A percentile compares a stretch with the other conserved stretches of the same genome.
Evolutionary conservation across 2,797 vertebrate species (phyloP).

Genomic region (Vultur gryphus): DNA sequence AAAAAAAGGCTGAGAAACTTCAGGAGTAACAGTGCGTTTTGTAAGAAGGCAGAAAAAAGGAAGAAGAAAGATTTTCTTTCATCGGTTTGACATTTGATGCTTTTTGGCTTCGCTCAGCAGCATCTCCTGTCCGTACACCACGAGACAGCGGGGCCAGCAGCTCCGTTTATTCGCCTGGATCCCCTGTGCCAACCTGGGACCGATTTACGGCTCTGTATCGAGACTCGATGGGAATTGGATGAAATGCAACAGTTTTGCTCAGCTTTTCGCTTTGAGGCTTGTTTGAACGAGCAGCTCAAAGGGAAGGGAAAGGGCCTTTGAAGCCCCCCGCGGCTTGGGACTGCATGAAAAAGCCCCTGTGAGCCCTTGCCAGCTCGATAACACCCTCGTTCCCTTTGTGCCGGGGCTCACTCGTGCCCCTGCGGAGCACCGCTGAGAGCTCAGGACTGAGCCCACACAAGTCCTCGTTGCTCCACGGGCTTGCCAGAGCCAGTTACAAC

Average conservation of each 20-base stretch:
- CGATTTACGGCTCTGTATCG: background rate
- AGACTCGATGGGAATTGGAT: background rate
- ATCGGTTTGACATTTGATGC: background rate
- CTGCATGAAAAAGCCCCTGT: background rate
- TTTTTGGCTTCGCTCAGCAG: background rate
- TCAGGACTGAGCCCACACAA: background rate
- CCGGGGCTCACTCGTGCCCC: fast-evolving
- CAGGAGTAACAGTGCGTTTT: fast-evolving
- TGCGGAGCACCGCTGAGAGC: background rate
- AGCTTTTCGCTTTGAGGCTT: background rate
- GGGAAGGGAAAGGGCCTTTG: slow-evolving; percentile 28
- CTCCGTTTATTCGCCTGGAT: background rate
- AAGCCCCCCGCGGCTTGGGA: background rate
- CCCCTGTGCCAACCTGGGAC: background rate
- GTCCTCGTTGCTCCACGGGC: fast-evolving
- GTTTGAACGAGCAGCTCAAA: slow-evolving; percentile 57
- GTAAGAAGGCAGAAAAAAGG: background rate
- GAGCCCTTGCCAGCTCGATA: background rate
- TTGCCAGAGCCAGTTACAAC: background rate
- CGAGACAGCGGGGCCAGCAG: fast-evolving
- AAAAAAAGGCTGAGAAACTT: background rate
- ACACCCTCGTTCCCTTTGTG: background rate
- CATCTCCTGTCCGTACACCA: background rate
- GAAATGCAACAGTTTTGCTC: background rate
- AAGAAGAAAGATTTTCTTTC: background rate